These are phyloP conservation scores for Sebastes nivosus DNA, from an alignment of 2,797 vertebrate species.

Conservation along the genomic window DNA sequence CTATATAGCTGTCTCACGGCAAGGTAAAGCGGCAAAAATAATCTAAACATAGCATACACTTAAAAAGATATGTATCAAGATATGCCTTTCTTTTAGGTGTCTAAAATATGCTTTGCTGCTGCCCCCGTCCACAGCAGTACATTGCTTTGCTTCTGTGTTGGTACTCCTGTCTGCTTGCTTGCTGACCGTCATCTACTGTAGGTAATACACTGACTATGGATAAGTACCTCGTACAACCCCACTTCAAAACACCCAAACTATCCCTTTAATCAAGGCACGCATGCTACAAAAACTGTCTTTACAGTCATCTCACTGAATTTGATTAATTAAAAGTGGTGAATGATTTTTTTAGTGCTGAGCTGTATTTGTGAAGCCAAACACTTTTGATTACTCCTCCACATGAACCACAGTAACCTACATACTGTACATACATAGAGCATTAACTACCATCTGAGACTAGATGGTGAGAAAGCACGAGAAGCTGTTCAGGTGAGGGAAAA, in stretches of 20 bases:
- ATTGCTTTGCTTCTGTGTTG: no score
- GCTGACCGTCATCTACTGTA: no score
- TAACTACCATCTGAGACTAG: constrained; percentile 27
- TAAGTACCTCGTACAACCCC: neutral
- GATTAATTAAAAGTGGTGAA: neutral
- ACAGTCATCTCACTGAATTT: neutral
- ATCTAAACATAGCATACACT: no score
- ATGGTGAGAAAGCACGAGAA: constrained; percentile 31
- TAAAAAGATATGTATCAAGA: no score
- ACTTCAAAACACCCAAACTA: neutral
- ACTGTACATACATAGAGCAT: neutral
- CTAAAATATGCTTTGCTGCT: no score
- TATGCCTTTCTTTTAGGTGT: no score
- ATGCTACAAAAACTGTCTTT: neutral
- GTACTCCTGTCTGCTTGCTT: no score
- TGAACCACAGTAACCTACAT: neutral
- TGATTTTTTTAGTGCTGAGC: neutral
- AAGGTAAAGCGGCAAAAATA: no score
- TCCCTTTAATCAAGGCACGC: neutral
- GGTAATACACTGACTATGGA: neutral
- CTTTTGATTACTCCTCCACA: neutral
- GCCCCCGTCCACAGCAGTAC: no score
- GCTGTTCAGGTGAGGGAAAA: neutral
- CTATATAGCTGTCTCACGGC: no score
- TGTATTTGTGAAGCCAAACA: constrained; percentile 54